Evolutionary conservation across 2,113 vertebrate species (phyloP).

Genomic region (Neolamprologus ventralis): DNA sequence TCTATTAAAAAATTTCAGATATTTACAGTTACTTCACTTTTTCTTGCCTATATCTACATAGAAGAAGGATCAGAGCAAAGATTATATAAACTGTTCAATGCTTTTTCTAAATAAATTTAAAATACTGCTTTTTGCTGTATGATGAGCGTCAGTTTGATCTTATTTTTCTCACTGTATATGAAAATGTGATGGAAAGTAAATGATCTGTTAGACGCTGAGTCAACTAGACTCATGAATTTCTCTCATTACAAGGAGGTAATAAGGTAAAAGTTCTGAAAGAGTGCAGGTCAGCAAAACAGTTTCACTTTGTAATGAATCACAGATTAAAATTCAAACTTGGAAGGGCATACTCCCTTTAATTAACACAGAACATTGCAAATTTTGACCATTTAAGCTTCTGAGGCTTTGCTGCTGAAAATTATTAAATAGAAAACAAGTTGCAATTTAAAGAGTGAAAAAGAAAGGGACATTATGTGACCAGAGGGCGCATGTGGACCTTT

Average conservation of each 20-base stretch:
- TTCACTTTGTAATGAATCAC: not conserved
- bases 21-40: not conserved
- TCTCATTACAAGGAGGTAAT: not conserved
- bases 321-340: not conserved
- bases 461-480: not conserved
- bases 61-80: not conserved
- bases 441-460: not conserved
- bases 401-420: not conserved
- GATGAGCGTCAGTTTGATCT: not conserved
- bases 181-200: not conserved
- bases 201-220: not conserved
- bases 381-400: not conserved
- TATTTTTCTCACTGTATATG: not conserved
- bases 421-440: not conserved
- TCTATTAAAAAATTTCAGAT: not conserved
- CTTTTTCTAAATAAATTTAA: not conserved
- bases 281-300: not conserved
- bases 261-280: not conserved
- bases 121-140: not conserved
- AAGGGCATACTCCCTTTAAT: not conserved
- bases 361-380: not conserved
- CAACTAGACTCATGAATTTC: not conserved
- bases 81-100: not conserved
- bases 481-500: slow-evolving; percentile 25
- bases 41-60: not conserved